Evolutionary conservation across 1,140 invertebrate species (phyloP), one percentile per base, ranked within the genome.

Genomic region (Ruditapes philippinarum): DNA sequence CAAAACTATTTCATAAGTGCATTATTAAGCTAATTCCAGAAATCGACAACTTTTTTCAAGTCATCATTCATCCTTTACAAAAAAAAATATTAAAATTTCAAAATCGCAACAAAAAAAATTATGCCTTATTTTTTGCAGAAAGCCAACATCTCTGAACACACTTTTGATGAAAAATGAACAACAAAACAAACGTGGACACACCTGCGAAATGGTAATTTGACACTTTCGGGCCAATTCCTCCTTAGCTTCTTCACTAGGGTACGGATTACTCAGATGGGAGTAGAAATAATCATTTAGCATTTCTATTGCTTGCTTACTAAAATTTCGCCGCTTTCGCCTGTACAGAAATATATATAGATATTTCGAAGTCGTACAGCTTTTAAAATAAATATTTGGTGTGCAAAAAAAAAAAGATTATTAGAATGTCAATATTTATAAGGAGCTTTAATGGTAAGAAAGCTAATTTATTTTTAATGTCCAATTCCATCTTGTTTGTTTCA

Each of bases 211-310:
- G 51, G 99, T 99, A 95, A 99, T 99, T 94, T 98, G 98, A 96
- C 99, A 99, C 96, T 99, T 99, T 95, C 99, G 97, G 25, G 99
- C 99, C 95, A 99, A 96, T 96, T 99, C 99, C 96, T 99, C 99
- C 96, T 99, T 99, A 70, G 99, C 99, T 96, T 99, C 99, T 97
- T 99, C 99, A 94, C 98, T 99, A 80, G 99, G 99, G 96, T 99
- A 99, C 31, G 99, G 99, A 97, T 99, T 99, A 95, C 98, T 99
- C 91, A 99, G 97, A 96, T 99, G 99, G 90, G 99, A 99, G 96
- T 99, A 99, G 96, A 99, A 99, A 96, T 99, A 99, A 96, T 99
- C 99, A 96, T 99, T 99, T 92, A 99, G 97, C 93, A 99, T 99
- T 97, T 99, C 99, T 19, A 99, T 99, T 36, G 99, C 99, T 96